Evolutionary conservation across 2,113 vertebrate genomes (phyloP), one percentile per base, ranked within the genome.

Genomic region (Oxyura jamaicensis): DNA sequence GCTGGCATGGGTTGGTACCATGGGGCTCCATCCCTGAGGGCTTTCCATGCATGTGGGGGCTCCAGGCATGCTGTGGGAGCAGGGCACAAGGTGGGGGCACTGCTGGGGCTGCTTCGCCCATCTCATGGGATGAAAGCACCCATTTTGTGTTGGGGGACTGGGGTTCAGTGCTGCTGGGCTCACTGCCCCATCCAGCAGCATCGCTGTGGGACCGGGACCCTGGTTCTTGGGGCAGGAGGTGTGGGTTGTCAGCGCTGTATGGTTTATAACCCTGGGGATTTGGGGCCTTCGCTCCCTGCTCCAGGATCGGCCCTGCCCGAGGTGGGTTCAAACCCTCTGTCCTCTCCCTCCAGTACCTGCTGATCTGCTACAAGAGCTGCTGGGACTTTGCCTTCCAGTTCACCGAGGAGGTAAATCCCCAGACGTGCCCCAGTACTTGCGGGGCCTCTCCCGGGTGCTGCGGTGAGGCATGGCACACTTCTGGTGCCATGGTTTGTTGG

Each of bases 351-450:
- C 75, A 96, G 96, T 91, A 44, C 7, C 82, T 96, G 71, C 88
- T 96, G 53, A 71, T 94, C 42, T 97, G 78, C 90, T 95, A 58
- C 93, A 96, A 91, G 85, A 90, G 78, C 66, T 94, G 92, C 62
- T 96, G 95, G 90, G 96, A 97, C 0, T 10, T 65, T 0, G 52
- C 75, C 39, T 95, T 95, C 71, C 90, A 90, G 33, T 35, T 16
- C 26, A 78, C 91, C 0, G 83, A 96, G 65, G 86, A 96, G 94
- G 96, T 96, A 85, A 87, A 8, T 5, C 11, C 23, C 26, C 9
- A 21, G 0, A 0, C 0, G 0, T 9, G 52, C 2, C 36, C 36
- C 62, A 6, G 4, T 0, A 0, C n/a, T 1, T 8, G 20, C 0
- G 0, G 67, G 33, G 36, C 6, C 31, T 22, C 20, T 46, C 41